A percentile compares a stretch with the other conserved stretches of the same genome.
Conservation (phyloP, 2,797 vertebrate genomes). For the Sorex maritimensis region DNA sequence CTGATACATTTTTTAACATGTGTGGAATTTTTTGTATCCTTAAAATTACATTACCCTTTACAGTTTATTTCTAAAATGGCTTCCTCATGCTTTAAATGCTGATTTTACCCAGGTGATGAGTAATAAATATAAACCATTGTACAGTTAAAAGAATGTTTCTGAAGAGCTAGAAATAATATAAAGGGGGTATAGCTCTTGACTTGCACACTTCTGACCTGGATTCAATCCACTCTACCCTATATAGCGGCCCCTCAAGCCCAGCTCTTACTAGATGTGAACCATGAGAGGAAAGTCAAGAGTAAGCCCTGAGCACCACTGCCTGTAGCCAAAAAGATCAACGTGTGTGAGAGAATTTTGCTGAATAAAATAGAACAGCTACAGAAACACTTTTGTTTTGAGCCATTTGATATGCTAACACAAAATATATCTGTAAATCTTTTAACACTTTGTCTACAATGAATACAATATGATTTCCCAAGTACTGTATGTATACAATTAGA, state of each 20-base stretch:
- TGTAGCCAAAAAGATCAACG: too few relatives aligned
- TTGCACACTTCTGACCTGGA: too few relatives aligned
- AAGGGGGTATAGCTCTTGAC: too few relatives aligned
- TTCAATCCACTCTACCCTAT: too few relatives aligned
- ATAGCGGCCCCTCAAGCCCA: too few relatives aligned
- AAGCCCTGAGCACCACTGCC: too few relatives aligned
- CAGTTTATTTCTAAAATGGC: not conserved
- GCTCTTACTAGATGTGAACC: too few relatives aligned
- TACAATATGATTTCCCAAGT: not conserved
- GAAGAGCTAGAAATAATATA: too few relatives aligned
- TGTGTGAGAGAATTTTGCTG: not conserved
- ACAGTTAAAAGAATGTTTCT: not conserved
- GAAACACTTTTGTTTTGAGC: not conserved
- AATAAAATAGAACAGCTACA: not conserved
- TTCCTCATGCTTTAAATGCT: not conserved
- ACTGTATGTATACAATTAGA: not conserved
- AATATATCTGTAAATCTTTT: not conserved
- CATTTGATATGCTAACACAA: not conserved
- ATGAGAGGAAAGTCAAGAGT: too few relatives aligned
- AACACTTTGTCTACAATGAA: not conserved
- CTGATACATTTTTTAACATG: too few relatives aligned
- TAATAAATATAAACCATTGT: not conserved
- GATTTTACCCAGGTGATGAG: not conserved
- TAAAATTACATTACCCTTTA: too few relatives aligned
- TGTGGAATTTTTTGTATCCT: too few relatives aligned